Base-by-base conservation (phyloP, 2,888 invertebrate species). In the Microchrysa polita region DNA sequence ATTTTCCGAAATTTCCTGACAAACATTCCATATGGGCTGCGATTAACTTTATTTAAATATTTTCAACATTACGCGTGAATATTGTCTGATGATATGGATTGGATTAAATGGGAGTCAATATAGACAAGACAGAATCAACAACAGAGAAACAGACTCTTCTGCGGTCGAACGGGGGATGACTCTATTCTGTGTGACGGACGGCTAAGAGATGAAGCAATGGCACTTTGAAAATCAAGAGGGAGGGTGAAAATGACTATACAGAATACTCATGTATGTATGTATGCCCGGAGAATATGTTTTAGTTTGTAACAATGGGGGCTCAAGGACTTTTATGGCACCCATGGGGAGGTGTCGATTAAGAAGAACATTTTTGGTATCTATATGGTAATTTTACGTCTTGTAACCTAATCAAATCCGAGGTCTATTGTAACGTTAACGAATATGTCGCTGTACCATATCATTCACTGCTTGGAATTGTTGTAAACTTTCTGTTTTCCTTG, bases 311-410 rank as follows among this genome's bases (percentile, higher is more conserved):
- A 73, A 71, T 63, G 53, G 57, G n/a, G 55, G 42, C 34, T 69
- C 63, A 61, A 72, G 76, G 74, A 73, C 72, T 74, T 76, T 74
- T 76, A 76, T 74, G 71, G 76, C 61, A 73, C 76, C 74, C 76
- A 63, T 72, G 76, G 63, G 76, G 67, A 53, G 60, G 14, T 76
- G 74, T 74, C 76, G 76, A 76, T 76, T 76, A 76, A 76, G 74
- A 76, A 57, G 74, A 72, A 76, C 74, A 74, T 76, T 74, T 74
- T 73, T 76, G 74, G 74, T 74, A 76, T 76, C 74, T 76, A 74
- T 76, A 76, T 76, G 76, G 74, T 76, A 76, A 76, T 76, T 74
- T 76, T 73, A 74, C 72, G 76, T 76, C 74, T 74, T 76, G 74
- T 75, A 73, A 74, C 74, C 74, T 75, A 75, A 75, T 75, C 75